Evolutionary conservation across 64 coral and sea anemone genomes (phyloP).

Genomic region (Montipora sp.): DNA sequence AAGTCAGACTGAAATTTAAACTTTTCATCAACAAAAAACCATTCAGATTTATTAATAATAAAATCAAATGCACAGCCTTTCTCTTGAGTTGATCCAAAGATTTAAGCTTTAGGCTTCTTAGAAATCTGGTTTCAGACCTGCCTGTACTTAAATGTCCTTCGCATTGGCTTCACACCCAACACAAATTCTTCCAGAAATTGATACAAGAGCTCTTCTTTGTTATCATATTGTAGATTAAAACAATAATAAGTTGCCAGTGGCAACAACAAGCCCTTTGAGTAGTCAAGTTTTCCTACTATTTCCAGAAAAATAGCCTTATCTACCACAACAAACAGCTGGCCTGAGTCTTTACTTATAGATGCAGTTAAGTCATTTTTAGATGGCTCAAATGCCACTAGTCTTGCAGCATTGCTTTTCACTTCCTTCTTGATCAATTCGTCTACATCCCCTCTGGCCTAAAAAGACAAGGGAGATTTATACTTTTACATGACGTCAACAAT

Average conservation of each 20-base stretch:
- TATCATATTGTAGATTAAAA: slow-evolving; percentile 12
- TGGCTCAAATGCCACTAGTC: neutral
- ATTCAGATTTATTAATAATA: no score
- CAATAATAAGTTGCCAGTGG: neutral
- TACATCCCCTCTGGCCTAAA: neutral
- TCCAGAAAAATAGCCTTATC: slow-evolving; percentile 10
- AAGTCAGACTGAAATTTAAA: no score
- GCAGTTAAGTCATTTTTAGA: neutral
- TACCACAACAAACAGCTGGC: neutral
- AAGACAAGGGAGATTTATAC: neutral
- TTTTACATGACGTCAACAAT: neutral
- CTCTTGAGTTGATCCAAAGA: no score
- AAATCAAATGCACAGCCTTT: no score
- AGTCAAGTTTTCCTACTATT: neutral
- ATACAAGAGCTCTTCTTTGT: neutral
- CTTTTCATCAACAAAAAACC: no score
- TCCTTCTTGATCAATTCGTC: slow-evolving; percentile 4
- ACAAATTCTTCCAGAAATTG: slow-evolving; percentile 27
- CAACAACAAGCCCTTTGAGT: neutral
- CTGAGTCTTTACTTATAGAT: neutral
- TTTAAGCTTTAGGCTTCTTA: no score
- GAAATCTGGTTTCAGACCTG: no score
- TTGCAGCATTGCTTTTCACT: slow-evolving; percentile 9
- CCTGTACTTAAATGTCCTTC: neutral
- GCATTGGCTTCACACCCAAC: neutral